Evolutionary conservation across 1,140 invertebrate species (phyloP).

Genomic region (Drosophila pseudoananassae): DNA sequence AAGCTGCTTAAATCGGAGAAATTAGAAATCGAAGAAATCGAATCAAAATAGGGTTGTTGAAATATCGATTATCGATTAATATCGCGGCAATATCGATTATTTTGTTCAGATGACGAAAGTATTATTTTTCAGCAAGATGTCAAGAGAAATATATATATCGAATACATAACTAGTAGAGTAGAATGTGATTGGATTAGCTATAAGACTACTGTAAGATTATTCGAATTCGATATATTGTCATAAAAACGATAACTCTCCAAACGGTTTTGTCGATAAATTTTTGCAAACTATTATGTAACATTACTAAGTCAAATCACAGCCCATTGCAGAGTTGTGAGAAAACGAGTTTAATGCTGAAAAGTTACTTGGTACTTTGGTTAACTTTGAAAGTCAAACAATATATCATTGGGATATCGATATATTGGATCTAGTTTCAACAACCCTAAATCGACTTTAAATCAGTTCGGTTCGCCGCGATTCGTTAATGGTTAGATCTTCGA

Average conservation of each 20-base stretch:
- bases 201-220: background rate
- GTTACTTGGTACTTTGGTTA: background rate
- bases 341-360: no score
- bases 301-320: no score
- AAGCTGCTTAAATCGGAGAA: constrained; percentile 74
- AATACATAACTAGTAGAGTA: no score
- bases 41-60: constrained; percentile 8
- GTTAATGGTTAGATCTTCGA: constrained; percentile 44
- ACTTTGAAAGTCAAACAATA: background rate
- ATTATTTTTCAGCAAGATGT: background rate
- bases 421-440: constrained; percentile 2
- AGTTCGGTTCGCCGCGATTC: constrained; percentile 35
- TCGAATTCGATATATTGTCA: background rate
- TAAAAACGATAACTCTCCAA: background rate
- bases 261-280: background rate
- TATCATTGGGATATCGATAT: background rate
- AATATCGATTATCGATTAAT: constrained; percentile 22
- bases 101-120: background rate
- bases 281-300: no score
- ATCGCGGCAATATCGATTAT: background rate
- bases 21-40: constrained; percentile 45
- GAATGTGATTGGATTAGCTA: background rate
- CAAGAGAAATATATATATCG: background rate
- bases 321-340: background rate
- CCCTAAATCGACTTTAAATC: constrained; percentile 39